Percentiles rank a stretch among this genome's conserved stretches.
These are phyloP conservation scores for Xylota segnis DNA, from an alignment of 2,888 invertebrate genomes.

Conservation along the genomic window DNA sequence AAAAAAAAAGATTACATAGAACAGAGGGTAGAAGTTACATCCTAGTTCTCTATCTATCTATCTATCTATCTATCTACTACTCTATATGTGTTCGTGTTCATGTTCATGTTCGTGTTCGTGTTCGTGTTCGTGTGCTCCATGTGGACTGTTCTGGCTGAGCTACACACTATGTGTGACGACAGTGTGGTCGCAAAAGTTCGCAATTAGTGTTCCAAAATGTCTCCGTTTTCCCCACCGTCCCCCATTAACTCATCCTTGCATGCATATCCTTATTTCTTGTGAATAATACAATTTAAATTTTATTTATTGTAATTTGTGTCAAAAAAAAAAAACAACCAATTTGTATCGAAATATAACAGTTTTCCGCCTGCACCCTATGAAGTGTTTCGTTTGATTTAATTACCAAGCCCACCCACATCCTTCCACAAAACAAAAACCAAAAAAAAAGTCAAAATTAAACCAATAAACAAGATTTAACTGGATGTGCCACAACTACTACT, in stretches of 20 bases:
- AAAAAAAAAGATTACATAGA: too few species aligned
- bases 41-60: too few species aligned
- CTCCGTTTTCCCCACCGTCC: neutral
- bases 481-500: constrained; percentile 74
- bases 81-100: constrained; percentile 50
- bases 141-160: constrained; percentile 44
- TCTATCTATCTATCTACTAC: constrained; percentile 54
- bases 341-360: constrained; percentile 78
- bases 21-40: too few species aligned
- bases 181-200: constrained; percentile 57
- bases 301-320: constrained; percentile 71
- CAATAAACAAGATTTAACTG: constrained; percentile 77
- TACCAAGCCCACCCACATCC: constrained; percentile 64
- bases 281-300: constrained; percentile 71
- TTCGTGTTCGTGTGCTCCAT: constrained; percentile 55
- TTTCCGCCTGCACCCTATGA: constrained; percentile 84
- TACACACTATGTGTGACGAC: constrained; percentile 35
- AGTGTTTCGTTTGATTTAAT: constrained; percentile 84
- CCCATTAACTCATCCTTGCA: constrained; percentile 46
- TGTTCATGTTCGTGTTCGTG: constrained; percentile 55
- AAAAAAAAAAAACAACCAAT: constrained; percentile 46
- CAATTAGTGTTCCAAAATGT: constrained; percentile 26
- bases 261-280: constrained; percentile 64
- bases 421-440: constrained; percentile 61
- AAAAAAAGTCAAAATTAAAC: constrained; percentile 62